Evolutionary conservation across 1,140 invertebrate species (phyloP).

Genomic region (Sitodiplosis mosellana): DNA sequence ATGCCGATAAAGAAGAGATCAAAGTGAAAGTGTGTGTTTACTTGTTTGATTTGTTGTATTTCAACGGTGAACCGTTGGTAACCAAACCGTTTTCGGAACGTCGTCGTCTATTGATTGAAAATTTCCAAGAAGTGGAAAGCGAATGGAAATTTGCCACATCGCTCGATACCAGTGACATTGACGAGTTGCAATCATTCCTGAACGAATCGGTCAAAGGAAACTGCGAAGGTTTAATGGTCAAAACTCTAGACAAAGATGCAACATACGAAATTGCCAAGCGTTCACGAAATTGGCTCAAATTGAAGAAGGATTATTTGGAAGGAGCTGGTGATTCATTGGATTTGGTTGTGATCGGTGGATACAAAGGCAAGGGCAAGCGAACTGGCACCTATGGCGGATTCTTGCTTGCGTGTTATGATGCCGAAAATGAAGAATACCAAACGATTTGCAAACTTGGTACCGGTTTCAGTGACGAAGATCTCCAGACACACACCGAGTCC

Average conservation of each 20-base stretch:
- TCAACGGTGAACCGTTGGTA: constrained; percentile 82
- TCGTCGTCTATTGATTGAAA: constrained; percentile 49
- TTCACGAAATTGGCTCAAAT: constrained; percentile 92
- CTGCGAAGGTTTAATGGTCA: constrained; percentile 98
- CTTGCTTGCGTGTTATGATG: constrained; percentile 90
- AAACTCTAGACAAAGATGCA: constrained; percentile 81
- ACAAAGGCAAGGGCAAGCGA: constrained; percentile 82
- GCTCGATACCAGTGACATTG: constrained; percentile 68
- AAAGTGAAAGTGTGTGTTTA: constrained; percentile 97
- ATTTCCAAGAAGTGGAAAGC: constrained; percentile 60
- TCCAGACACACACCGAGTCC: constrained; percentile 57
- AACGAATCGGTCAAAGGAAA: constrained; percentile 93
- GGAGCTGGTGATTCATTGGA: constrained; percentile 88
- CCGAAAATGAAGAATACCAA: constrained; percentile 85
- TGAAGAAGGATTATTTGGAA: constrained; percentile 96
- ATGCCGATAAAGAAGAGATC: constrained; percentile 73
- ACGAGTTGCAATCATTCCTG: constrained; percentile 87
- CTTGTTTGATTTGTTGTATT: constrained; percentile 91
- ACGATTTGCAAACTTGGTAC: constrained; percentile 76
- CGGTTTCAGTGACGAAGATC: constrained; percentile 81
- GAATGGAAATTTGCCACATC: constrained; percentile 79
- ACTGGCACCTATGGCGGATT: constrained; percentile 92
- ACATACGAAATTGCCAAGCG: constrained; percentile 97
- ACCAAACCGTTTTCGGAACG: constrained; percentile 58
- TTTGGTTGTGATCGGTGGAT: constrained; percentile 92